These are phyloP conservation scores for Centrocercus urophasianus DNA, from an alignment of 2,113 vertebrate genomes.

Conservation along the genomic window DNA sequence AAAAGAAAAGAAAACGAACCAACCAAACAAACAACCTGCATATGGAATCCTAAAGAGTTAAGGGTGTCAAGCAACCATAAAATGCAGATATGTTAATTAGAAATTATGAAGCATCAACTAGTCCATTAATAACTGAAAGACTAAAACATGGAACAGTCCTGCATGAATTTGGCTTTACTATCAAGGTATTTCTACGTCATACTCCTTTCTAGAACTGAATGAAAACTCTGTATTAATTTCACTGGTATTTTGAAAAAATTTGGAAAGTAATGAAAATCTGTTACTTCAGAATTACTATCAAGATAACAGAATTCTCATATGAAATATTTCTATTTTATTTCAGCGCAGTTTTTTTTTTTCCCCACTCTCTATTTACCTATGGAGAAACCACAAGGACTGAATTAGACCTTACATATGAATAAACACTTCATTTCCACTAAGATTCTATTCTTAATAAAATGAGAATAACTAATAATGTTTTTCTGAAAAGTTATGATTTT, in stretches of 20 bases:
- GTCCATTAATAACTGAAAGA: not conserved
- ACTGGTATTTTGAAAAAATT: not conserved
- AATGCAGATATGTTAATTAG: not conserved
- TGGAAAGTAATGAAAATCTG: not conserved
- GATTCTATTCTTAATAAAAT: not conserved
- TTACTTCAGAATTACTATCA: not conserved
- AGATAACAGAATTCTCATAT: not conserved
- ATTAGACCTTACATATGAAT: not conserved
- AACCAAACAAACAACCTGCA: too few relatives aligned
- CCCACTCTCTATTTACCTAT: not conserved
- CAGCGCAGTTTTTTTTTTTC: not conserved
- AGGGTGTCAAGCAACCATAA: not conserved
- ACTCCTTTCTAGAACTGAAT: not conserved
- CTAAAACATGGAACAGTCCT: not conserved
- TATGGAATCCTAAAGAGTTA: not conserved
- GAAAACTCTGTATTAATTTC: not conserved
- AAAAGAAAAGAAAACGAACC: not conserved
- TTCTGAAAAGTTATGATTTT: not conserved
- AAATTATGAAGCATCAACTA: not conserved
- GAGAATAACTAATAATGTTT: not conserved
- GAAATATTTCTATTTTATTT: not conserved
- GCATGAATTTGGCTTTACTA: not conserved
- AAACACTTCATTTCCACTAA: not conserved
- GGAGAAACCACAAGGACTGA: not conserved
- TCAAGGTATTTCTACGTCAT: not conserved